A percentile compares a stretch with the other conserved stretches of the same genome.
Conservation (phyloP, 2,113 vertebrate species). For the Tautogolabrus adspersus region DNA sequence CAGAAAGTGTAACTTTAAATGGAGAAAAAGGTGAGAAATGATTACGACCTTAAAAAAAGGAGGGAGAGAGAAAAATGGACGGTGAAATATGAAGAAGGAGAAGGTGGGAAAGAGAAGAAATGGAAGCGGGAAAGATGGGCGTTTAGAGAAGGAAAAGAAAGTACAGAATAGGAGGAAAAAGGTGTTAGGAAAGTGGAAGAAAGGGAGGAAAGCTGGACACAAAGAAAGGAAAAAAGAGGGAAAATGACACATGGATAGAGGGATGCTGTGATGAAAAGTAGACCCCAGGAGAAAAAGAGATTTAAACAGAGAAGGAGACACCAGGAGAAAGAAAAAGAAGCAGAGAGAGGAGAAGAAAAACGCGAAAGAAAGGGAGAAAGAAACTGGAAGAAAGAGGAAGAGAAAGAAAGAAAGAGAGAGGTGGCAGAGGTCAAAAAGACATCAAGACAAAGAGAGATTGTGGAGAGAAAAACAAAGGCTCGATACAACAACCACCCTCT, state of each 20-base stretch:
- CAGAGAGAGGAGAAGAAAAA: too few species aligned
- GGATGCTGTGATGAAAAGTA: too few species aligned
- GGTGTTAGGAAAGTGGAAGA: not conserved
- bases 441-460: constrained; percentile 45
- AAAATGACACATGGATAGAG: too few species aligned
- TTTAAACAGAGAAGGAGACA: too few species aligned
- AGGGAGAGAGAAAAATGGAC: not conserved
- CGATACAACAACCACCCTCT: constrained; percentile 29
- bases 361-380: not conserved
- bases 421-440: constrained; percentile 35
- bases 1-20: constrained; percentile 66
- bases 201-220: not conserved
- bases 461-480: constrained; percentile 52
- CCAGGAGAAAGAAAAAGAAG: too few species aligned
- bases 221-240: not conserved
- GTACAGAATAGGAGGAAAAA: not conserved
- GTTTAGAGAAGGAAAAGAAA: not conserved
- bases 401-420: constrained; percentile 27
- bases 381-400: not conserved
- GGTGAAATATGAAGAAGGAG: too few species aligned
- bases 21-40: constrained; percentile 61
- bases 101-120: not conserved
- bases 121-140: not conserved
- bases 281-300: too few species aligned
- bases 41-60: constrained; percentile 23